phyloP scores from a whole-genome alignment of 2,797 vertebrate species.

The Falco columbarius region DNA sequence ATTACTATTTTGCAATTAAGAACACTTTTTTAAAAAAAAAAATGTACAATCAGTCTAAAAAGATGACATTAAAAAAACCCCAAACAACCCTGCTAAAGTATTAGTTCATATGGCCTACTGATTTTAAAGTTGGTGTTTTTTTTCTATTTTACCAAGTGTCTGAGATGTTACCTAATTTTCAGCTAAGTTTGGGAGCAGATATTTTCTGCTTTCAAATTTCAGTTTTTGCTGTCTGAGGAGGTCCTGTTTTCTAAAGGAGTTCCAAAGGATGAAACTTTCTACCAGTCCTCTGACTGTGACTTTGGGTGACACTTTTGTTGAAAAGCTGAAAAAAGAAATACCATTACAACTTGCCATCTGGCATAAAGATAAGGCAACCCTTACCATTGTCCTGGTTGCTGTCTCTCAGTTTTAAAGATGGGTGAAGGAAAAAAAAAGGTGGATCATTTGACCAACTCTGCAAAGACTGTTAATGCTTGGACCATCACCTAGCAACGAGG shows the following conservation, averaged over 20 bases:
- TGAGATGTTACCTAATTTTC: not conserved
- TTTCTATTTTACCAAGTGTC: not conserved
- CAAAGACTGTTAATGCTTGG: not conserved
- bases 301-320: not conserved
- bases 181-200: rapidly evolving
- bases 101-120: not conserved
- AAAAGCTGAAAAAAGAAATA: not conserved
- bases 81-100: not conserved
- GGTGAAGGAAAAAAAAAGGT: not conserved
- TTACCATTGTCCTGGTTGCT: not conserved
- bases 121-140: rapidly evolving
- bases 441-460: not conserved
- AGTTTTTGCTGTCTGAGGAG: not conserved
- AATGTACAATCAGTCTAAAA: not conserved
- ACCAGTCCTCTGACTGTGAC: not conserved
- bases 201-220: not conserved
- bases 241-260: not conserved
- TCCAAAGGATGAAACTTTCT: not conserved
- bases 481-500: too few relatives aligned
- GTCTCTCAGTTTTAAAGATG: not conserved
- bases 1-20: not conserved
- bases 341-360: not conserved
- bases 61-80: not conserved
- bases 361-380: not conserved
- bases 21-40: not conserved